Conservation (phyloP, 2,888 invertebrate species). For the Nomada flava region DNA sequence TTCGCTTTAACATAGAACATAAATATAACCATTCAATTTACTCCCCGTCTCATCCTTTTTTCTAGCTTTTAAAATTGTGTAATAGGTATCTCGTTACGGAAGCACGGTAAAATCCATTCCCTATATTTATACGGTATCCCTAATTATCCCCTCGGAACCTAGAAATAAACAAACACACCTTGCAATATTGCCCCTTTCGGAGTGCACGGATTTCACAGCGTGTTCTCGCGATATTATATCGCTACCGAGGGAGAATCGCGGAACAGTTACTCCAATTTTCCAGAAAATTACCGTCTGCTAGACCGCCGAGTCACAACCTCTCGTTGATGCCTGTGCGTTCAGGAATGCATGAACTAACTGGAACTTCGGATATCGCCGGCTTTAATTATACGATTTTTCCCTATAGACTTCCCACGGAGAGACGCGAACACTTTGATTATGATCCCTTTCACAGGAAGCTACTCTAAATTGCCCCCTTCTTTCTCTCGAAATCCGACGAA, state of each 20-base stretch:
- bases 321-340: not conserved
- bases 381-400: slow-evolving; percentile 33
- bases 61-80: not conserved
- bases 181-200: not conserved
- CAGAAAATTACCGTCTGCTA: slow-evolving; percentile 19
- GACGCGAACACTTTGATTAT: slow-evolving; percentile 19
- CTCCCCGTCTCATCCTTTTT: not conserved
- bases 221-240: slow-evolving; percentile 13
- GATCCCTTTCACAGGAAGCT: slow-evolving; percentile 29
- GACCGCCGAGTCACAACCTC: slow-evolving; percentile 4
- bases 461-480: slow-evolving; percentile 7
- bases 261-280: slow-evolving; percentile 47
- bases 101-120: slow-evolving; percentile 2
- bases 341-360: slow-evolving; percentile 30
- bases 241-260: not conserved
- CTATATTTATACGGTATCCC: not conserved
- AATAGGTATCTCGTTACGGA: not conserved
- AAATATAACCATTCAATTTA: slow-evolving; percentile 12
- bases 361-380: slow-evolving; percentile 22
- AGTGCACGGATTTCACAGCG: not conserved
- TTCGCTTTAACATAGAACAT: not conserved
- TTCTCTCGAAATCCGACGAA: slow-evolving; percentile 12
- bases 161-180: not conserved
- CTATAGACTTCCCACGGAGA: not conserved
- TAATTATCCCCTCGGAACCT: slow-evolving; percentile 5